Base-by-base conservation (phyloP, 2,797 vertebrate genomes). In the Crocidura indochinensis region DNA sequence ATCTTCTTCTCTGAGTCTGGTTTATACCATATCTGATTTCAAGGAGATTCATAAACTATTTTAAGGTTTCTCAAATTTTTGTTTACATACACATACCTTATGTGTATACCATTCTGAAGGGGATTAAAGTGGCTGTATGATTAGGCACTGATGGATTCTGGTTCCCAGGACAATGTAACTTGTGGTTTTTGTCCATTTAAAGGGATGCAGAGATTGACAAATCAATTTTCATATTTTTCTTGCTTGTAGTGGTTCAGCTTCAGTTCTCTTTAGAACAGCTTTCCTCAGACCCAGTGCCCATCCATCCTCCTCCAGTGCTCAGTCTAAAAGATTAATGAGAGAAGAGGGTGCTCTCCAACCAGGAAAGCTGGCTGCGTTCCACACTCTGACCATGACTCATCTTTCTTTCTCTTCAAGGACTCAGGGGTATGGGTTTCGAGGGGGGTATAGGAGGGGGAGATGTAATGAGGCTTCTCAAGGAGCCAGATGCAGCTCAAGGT, bases 401-500 rank as follows among this genome's bases (percentile, higher is more conserved):
- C 44, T 56, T 93, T 92, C 76, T 88, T 86, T 91, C 15, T 74
- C 75, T 78, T 91, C 85, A 89, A 85, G 82, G 79, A 79, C 68
- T 60, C 64, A 87, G 20, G 15, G 29, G 14, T 15, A 31, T 20
- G 19, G 20, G 3, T 31, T 51, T 51, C 2, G 9, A 51, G 49
- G 19, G 53, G 17, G 6, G 56, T 60, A 94, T 75, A 27, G 26
- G 19, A 20, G 56, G 56, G 51, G 17, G 12, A 20, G 56, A 20
- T 20, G 19, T 8, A 87, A 91, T 76, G 46, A 95, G 78, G 26
- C 67, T 79, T 29, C 11, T 44, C 26, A 2, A 68, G 64, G 44
- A 91, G 19, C 14, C 72, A 83, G 88, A 65, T 65, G 10, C 15
- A 31, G 1, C 74, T 51, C 68, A 75, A 90, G 51, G 77, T 80